Conservation (phyloP, 2,888 invertebrate genomes). For the Drosophila affinis region DNA sequence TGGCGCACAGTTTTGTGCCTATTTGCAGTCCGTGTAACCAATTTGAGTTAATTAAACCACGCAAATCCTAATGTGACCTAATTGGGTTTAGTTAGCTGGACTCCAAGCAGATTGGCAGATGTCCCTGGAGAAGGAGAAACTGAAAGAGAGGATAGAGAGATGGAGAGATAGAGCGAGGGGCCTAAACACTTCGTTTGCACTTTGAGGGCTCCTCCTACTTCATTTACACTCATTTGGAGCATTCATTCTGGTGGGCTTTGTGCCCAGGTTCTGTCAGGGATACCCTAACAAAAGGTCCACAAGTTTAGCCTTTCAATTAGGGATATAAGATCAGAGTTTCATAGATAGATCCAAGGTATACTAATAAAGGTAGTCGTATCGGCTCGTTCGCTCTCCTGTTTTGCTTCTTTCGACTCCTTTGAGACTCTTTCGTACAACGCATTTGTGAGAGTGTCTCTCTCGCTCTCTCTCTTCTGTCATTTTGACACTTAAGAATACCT, state of each 20-base stretch:
- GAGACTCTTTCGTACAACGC: too few relatives aligned
- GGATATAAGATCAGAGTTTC: too few relatives aligned
- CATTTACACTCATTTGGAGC: constrained; percentile 39
- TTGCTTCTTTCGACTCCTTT: too few relatives aligned
- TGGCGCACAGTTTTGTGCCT: constrained; percentile 3
- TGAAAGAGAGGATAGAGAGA: constrained; percentile 3
- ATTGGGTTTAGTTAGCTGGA: constrained; percentile 53
- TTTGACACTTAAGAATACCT: too few relatives aligned
- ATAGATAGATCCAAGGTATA: too few relatives aligned
- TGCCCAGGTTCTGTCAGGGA: not conserved
- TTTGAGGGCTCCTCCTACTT: constrained; percentile 36
- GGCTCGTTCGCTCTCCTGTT: too few relatives aligned
- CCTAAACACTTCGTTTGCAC: constrained; percentile 35
- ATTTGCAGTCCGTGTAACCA: constrained; percentile 51
- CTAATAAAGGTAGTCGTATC: too few relatives aligned
- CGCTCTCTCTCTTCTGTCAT: too few relatives aligned
- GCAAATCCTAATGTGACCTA: constrained; percentile 74
- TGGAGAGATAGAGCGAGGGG: not conserved
- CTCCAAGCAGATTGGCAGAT: constrained; percentile 47
- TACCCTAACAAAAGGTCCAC: not conserved
- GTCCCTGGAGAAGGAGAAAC: constrained; percentile 29
- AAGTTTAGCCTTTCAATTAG: too few relatives aligned
- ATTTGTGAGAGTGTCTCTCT: too few relatives aligned
- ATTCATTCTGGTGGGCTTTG: constrained; percentile 35
- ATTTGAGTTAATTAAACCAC: constrained; percentile 75